Evolutionary conservation across 2,113 vertebrate species (phyloP).

Genomic region (Alouatta palliata): DNA sequence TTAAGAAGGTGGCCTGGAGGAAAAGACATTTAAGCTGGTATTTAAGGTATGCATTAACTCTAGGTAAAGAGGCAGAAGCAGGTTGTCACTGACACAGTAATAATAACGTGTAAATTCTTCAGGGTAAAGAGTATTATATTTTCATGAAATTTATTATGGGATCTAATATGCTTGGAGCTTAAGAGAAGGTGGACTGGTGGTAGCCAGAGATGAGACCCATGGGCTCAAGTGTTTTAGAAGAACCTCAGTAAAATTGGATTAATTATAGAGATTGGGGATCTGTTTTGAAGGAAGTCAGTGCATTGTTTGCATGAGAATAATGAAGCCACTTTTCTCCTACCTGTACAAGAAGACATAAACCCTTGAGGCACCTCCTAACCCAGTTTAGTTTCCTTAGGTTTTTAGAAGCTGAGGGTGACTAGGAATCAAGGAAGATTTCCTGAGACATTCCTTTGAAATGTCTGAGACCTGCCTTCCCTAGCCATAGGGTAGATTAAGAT

Average conservation of each 20-base stretch:
- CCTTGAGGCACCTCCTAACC: background rate
- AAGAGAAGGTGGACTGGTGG: background rate
- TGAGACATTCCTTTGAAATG: background rate
- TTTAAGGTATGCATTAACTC: background rate
- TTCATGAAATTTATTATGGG: background rate
- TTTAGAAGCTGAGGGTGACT: background rate
- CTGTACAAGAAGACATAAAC: background rate
- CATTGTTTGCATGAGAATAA: background rate
- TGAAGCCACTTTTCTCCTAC: background rate
- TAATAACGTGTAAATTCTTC: background rate
- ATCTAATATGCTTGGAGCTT: background rate
- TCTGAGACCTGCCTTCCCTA: background rate
- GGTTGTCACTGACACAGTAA: background rate
- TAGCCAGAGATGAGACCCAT: background rate
- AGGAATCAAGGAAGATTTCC: background rate
- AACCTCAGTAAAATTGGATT: background rate
- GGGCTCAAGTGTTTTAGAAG: background rate
- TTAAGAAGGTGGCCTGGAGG: background rate
- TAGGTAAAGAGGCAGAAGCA: conserved; percentile 1
- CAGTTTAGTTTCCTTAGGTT: conserved; percentile 14
- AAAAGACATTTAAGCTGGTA: conserved; percentile 21
- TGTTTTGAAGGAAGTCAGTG: background rate
- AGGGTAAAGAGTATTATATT: background rate
- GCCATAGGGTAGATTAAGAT: background rate
- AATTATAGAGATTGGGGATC: background rate